A percentile compares a stretch with the other conserved stretches of the same genome.
Evolutionary conservation across 2,797 vertebrate species (phyloP).

Genomic region (Fratercula arctica): DNA sequence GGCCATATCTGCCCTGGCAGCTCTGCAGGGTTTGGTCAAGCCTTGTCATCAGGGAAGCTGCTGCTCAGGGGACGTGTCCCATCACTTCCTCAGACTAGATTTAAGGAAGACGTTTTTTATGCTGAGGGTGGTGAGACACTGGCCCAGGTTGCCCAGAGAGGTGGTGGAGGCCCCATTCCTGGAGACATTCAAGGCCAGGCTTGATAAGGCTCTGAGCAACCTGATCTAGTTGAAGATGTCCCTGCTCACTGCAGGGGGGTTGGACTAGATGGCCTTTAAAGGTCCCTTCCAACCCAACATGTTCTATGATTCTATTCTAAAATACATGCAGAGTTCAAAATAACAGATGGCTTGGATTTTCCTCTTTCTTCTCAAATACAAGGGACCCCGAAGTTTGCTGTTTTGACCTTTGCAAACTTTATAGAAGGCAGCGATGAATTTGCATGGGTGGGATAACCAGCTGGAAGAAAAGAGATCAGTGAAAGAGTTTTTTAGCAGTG

Average conservation of each 20-base stretch:
- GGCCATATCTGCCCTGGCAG: background rate
- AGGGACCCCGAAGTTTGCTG: background rate
- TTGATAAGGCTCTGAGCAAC: background rate
- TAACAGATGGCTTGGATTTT: background rate
- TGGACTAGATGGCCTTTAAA: background rate
- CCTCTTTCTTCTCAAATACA: background rate
- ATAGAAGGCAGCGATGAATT: accelerated
- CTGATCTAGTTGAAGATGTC: background rate
- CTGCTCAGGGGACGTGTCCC: background rate
- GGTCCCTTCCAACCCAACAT: background rate
- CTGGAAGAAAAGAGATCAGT: background rate
- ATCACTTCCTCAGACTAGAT: background rate
- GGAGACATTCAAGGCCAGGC: background rate
- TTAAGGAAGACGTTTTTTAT: background rate
- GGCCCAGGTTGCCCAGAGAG: too few species aligned
- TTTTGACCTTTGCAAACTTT: background rate
- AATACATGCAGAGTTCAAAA: background rate
- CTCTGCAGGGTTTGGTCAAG: background rate
- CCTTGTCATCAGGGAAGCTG: background rate
- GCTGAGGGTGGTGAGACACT: accelerated
- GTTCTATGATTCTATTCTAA: too few species aligned
- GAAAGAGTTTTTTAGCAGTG: background rate
- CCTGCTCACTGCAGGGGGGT: accelerated
- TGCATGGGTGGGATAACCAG: background rate
- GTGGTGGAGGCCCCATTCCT: too few species aligned